Base-by-base conservation (phyloP, 2,888 invertebrate genomes). In the Epinotia ramella region DNA sequence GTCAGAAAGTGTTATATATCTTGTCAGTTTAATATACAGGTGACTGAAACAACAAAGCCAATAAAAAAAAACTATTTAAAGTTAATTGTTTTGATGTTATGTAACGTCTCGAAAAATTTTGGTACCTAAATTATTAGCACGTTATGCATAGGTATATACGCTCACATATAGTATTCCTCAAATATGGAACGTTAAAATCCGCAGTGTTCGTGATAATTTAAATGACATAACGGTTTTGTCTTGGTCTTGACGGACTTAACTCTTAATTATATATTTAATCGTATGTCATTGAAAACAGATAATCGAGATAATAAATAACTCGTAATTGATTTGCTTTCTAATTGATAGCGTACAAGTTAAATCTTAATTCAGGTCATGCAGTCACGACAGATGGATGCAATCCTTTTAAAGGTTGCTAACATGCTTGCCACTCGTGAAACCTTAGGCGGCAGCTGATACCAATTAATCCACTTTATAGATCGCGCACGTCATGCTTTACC, bases 401-500 rank as follows among this genome's bases (percentile, higher is more conserved):
- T 53, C 65, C 60, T 33, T 70, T 72, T 69, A 72, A 73, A 70
- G 72, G 49, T 46, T 53, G 24, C 67, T 66, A 66, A 73, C 57
- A 59, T 59, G 67, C 73, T 70, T 70, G 77, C 74, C 73, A 78
- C 63, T 72, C 73, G 75, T 76, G 75, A 77, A 77, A 75, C 78
- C 76, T 60, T 64, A 71, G 60, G 60, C 78, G 77, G 78, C 81
- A 82, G 81, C 76, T 80, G 86, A 80, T 82, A 80, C 79, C 79
- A 81, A 83, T 80, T 81, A 81, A 57, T 46, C 59, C 66, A 53
- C 66, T 66, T 46, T 64, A 80, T 80, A 81, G 79, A 81, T 83
- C 82, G 78, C 79, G 73, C 80, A 81, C 81, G 80, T 79, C 80
- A 76, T 79, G 77, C 76, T 76, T 75, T 79, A 81, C 79, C 83